These are phyloP conservation scores for Julus scanicus DNA, from an alignment of 2,888 invertebrate species.

Conservation along the genomic window DNA sequence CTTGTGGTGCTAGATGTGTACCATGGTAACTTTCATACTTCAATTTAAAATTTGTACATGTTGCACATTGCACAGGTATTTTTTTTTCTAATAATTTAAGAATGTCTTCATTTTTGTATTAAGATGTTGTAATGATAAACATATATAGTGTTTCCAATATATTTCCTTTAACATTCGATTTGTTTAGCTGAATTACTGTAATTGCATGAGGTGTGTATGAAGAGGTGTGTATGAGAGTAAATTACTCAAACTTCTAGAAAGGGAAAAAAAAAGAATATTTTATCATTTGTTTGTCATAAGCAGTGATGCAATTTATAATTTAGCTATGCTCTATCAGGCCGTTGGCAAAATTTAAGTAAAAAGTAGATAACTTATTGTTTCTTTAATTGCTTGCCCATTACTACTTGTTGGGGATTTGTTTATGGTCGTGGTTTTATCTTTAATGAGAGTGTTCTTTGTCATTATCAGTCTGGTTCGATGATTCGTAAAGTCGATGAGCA, in stretches of 20 bases:
- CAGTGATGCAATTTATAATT: slow-evolving; percentile 11
- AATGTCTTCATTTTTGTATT: no score
- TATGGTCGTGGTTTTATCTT: neutral
- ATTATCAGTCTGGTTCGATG: neutral
- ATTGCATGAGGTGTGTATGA: slow-evolving; percentile 11
- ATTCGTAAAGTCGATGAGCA: neutral
- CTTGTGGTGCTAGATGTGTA: no score
- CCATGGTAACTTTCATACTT: no score
- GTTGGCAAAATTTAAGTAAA: neutral
- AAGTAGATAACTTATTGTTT: neutral
- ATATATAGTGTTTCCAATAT: no score
- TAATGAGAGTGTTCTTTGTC: neutral
- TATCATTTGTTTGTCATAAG: neutral
- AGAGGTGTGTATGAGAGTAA: slow-evolving; percentile 13
- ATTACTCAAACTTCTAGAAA: neutral
- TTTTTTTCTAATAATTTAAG: no score
- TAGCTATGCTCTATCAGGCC: neutral
- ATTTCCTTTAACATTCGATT: neutral
- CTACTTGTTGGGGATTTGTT: neutral
- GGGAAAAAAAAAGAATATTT: neutral
- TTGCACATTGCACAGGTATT: no score
- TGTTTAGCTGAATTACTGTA: neutral
- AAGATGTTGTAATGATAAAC: no score
- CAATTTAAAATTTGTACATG: no score
- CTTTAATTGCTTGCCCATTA: neutral